A percentile compares a stretch with the other conserved stretches of the same genome.
Conservation (phyloP, 2,113 vertebrate genomes). For the Lepidothrix coronata region DNA sequence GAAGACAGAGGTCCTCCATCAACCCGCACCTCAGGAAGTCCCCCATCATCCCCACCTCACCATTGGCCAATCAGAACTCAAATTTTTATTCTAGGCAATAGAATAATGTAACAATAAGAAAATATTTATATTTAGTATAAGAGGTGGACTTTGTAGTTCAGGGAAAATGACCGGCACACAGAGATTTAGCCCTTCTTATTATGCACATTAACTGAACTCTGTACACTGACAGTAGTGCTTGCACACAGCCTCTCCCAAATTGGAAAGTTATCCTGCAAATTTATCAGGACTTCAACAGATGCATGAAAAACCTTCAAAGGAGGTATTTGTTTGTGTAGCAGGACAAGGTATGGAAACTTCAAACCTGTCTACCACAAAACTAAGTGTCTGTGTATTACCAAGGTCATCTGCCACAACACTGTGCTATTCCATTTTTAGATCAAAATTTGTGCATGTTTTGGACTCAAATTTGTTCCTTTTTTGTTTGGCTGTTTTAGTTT, state of each 20-base stretch:
- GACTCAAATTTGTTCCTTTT: background rate
- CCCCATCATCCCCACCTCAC: too few relatives aligned
- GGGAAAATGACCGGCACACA: background rate
- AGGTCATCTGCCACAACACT: background rate
- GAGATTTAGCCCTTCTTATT: background rate
- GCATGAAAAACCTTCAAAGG: background rate
- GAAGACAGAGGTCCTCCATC: too few relatives aligned
- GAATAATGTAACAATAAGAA: background rate
- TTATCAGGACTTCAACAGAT: background rate
- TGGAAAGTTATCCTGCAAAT: background rate
- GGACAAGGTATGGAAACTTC: background rate
- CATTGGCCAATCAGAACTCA: too few relatives aligned
- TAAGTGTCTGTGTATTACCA: background rate
- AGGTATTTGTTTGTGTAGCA: background rate
- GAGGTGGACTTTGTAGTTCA: background rate
- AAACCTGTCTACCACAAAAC: background rate
- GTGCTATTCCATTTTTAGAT: background rate
- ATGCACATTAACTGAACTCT: background rate
- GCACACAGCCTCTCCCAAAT: background rate
- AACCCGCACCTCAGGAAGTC: too few relatives aligned
- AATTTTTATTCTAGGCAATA: too few relatives aligned
- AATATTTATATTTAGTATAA: background rate
- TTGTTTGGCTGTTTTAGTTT: background rate
- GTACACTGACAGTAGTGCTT: background rate
- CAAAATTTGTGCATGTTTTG: background rate